These are phyloP conservation scores for Hydrozoanthus tunicans DNA, from an alignment of 64 coral and sea anemone genomes.

Conservation along the genomic window DNA sequence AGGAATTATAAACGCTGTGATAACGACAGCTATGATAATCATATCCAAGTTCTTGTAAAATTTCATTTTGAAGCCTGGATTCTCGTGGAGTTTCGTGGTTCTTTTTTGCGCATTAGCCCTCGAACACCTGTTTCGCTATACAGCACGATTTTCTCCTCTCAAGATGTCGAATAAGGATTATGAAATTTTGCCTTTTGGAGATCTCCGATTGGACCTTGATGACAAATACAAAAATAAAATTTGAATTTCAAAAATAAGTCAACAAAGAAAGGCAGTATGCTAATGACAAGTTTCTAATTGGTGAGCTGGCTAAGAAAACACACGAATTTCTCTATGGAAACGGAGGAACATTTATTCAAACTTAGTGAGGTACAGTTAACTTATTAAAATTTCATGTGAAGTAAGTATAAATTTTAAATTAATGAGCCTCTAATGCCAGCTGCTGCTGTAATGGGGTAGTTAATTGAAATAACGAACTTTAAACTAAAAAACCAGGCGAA, in stretches of 20 bases:
- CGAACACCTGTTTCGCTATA: slow-evolving; percentile 26
- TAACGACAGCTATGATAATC: background rate
- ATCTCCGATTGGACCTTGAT: slow-evolving; percentile 37
- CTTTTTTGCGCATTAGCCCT: slow-evolving; percentile 15
- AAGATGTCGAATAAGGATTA: slow-evolving; percentile 54
- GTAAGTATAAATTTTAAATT: background rate
- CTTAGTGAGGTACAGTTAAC: slow-evolving; percentile 20
- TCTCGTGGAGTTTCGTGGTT: background rate
- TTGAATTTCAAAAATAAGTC: slow-evolving; percentile 58
- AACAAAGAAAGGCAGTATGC: slow-evolving; percentile 36
- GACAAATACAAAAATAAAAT: slow-evolving; percentile 29
- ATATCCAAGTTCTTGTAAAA: background rate
- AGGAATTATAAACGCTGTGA: slow-evolving; percentile 39
- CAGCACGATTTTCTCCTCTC: slow-evolving; percentile 7
- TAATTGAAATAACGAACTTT: no score
- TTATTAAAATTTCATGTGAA: slow-evolving; percentile 36
- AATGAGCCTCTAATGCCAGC: no score
- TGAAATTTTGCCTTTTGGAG: slow-evolving; percentile 3
- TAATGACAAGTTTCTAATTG: slow-evolving; percentile 35
- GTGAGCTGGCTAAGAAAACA: background rate
- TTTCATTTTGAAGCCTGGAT: slow-evolving; percentile 10
- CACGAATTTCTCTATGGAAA: slow-evolving; percentile 21
- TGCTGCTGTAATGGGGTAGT: no score
- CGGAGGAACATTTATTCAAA: background rate
- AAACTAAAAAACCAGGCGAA: no score